Evolutionary conservation across 2,888 invertebrate species (phyloP), one percentile per base, ranked within the genome.

Genomic region (Scaptodrosophila latifasciaeformis): DNA sequence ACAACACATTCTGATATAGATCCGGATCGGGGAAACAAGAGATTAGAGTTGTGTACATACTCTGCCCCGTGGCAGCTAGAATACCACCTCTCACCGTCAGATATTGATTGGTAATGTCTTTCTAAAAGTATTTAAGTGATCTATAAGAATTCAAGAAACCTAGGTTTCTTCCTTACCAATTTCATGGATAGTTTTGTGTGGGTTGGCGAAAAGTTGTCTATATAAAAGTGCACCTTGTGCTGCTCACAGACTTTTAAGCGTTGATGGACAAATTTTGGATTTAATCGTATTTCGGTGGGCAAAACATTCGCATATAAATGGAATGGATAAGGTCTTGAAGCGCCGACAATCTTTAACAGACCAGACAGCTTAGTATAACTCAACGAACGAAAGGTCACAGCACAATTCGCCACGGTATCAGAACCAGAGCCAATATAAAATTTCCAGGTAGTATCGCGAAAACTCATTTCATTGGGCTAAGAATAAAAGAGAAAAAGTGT

Each of bases 141-240:
- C 1, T 27, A 39, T 27, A 21, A 12, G n/a, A n/a, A n/a, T n/a
- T 15, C 13, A 12, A 5, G 12, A 10, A n/a, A 12, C 34, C 9
- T 9, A 34, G 34, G 7, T n/a, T 34, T 34, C 19, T 31, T 15
- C 56, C 75, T 67, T 58, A 84, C 85, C 68, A 85, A 45, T 17
- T 53, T 60, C 53, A 84, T 51, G 2, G 54, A 54, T 13, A 85
- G 57, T 58, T 67, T 65, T 1, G 85, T 85, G 6, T 64, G 55
- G 1, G 84, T 82, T 2, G 84, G 82, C 18, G 82, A 68, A 2
- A 34, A 52, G 53, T 85, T 85, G 27, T 81, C 78, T 29, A 85
- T 77, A 24, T 75, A 83, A 15, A 85, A 54, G 27, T 74, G 63
- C 1, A 65, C 30, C 35, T 60, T 60, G 4, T 48, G 45, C 2